Base-by-base conservation (phyloP, 1,140 invertebrate species). In the Temnothorax longispinosus region DNA sequence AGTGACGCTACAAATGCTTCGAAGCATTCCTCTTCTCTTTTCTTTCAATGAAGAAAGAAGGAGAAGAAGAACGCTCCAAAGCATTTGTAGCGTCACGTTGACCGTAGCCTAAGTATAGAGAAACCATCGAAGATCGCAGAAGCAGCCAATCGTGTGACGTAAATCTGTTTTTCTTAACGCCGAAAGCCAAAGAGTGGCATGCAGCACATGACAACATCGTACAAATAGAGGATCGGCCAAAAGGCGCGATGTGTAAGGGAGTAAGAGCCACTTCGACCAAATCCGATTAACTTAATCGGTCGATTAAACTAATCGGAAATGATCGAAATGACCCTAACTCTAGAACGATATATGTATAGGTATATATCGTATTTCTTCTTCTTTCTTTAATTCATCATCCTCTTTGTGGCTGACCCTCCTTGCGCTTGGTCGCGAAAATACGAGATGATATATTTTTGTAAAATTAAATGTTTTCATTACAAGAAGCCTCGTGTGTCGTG, bases 141-240 rank as follows among this genome's bases (percentile, higher is more conserved):
- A 81, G 50, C 65, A 47, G 69, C 44, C 69, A 84, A 32, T 81
- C 15, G 80, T 84, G 80, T 47, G 56, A 84, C 11, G 50, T 50
- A 52, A 21, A 60, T 84, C 27, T 21, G 41, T 15, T 60, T 62
- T 58, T 82, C 35, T 74, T 13, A 74, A 74, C n/a, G 85, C 32
- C 32, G 64, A 62, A 86, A 78, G 85, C 74, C 82, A n/a, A 64
- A 85, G 35, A 85, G 35, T 85, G 72, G 44, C 82, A 85, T 85
- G 82, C 82, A 85, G 74, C 60, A 85, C 82, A 84, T 60, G 54
- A 84, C 62, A 85, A 85, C 60, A 75, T 44, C 32, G 38, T 76
- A 58, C 41, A 64, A 75, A 76, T 21, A 52, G 60, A 85, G 50
- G 74, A 52, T 67, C 82, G 60, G 58, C 47, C 58, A 64, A 85